Base-by-base conservation (phyloP, 2,113 vertebrate genomes). In the Engystomops pustulosus region DNA sequence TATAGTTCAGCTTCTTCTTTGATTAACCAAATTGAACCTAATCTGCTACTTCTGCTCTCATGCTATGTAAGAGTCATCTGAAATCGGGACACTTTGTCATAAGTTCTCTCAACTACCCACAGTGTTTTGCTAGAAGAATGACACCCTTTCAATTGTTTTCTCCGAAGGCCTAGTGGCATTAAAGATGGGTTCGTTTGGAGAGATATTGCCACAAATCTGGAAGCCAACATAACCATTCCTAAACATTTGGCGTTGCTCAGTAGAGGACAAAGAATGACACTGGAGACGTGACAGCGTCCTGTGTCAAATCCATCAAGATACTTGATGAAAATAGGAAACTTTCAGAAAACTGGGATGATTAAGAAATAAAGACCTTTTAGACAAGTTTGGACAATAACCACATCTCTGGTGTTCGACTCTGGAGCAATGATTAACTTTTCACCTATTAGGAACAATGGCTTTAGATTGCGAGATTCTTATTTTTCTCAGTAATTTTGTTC, bases 371-470 rank as follows among this genome's bases (percentile, higher is more conserved):
- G 7, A 15, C 3, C 4, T 72, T 72, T 25, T 14, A 27, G 12
- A 45, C 9, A 47, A 55, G 69, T 77, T 76, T 53, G 47, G 27
- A 30, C 74, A 51, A 11, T 70, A 36, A 18, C 17, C 18, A 32
- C 25, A 62, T 76, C 32, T 55, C 30, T 67, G 38, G 4, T 80
- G 45, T 23, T 49, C 58, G 6, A 32, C 20, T 15, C 10, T 12
- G 67, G 41, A 47, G 45, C 41, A 68, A 30, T 34, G 38, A 80
- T 80, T 47, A 51, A 69, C 79, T 27, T 23, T 51, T 81, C 32
- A 34, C 65, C 67, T 53, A 55, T 53, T 71, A 27, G 12, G 14
- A 53, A 81, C 65, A 71, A 71, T 70, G 30, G 47, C n/a, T 36
- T 17, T 17, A 53, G n/a, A 79, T 79, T 38, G n/a, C 12, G 12